These are phyloP conservation scores for Anguilla pacifica DNA, from an alignment of 2,797 vertebrate genomes.

Conservation along the genomic window DNA sequence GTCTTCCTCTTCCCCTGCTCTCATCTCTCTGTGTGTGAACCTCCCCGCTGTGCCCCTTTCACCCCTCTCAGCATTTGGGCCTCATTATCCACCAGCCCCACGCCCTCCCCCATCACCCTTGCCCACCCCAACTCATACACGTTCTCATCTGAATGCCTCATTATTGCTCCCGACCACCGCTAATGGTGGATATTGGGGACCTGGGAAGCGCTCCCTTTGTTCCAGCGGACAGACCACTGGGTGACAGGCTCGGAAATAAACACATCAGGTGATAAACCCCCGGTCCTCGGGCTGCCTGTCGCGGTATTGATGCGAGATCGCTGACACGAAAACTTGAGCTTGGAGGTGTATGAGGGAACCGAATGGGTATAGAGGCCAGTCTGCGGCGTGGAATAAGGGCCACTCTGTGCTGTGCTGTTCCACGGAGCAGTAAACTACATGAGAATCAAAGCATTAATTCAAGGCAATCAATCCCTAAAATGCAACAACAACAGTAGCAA, in stretches of 20 bases:
- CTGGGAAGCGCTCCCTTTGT: slow-evolving; percentile 57
- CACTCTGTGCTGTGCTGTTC: background rate
- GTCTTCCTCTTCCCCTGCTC: background rate
- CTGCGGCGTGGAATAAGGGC: background rate
- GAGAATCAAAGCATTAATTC: background rate
- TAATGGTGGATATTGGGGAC: slow-evolving; percentile 56
- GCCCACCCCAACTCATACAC: slow-evolving; percentile 32
- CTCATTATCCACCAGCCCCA: slow-evolving; percentile 70
- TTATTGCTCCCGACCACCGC: slow-evolving; percentile 58
- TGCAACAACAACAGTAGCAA: background rate
- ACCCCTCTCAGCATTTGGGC: slow-evolving; percentile 65
- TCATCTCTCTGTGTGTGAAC: slow-evolving; percentile 24
- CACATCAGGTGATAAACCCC: slow-evolving; percentile 10
- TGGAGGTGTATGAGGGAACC: background rate
- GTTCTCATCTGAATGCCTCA: slow-evolving; percentile 58
- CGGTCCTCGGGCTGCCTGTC: background rate
- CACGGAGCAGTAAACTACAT: background rate
- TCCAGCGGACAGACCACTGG: slow-evolving; percentile 41
- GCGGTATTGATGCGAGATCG: background rate
- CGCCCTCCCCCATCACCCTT: slow-evolving; percentile 29
- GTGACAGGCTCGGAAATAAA: slow-evolving; percentile 13
- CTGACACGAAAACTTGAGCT: background rate
- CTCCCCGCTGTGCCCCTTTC: slow-evolving; percentile 50
- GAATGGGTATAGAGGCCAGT: background rate
- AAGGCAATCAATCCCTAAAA: background rate